Percentiles rank a stretch among this genome's conserved stretches.
These are phyloP conservation scores for Rostratula benghalensis DNA, from an alignment of 2,113 vertebrate genomes.

Conservation along the genomic window DNA sequence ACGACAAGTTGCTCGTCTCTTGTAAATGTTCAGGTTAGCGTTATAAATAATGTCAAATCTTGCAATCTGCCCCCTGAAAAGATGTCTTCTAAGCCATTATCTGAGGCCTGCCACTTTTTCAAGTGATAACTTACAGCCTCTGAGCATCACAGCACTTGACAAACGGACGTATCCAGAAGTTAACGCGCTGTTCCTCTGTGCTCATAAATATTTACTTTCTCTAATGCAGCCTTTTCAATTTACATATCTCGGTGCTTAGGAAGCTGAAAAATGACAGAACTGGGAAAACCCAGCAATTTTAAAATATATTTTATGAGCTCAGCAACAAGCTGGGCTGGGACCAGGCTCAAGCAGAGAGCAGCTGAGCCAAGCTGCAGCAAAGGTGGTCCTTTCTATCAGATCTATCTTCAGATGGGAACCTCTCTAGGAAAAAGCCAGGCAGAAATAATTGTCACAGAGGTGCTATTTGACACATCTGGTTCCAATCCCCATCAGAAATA, in stretches of 20 bases:
- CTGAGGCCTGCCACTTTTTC: background rate
- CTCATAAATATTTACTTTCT: constrained; percentile 59
- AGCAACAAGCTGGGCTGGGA: constrained; percentile 24
- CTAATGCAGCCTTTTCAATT: constrained; percentile 34
- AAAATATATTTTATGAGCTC: constrained; percentile 42
- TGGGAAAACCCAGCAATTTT: constrained; percentile 25
- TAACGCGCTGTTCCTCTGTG: background rate
- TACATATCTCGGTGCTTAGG: background rate
- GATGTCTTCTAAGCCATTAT: background rate
- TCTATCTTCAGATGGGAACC: constrained; percentile 16
- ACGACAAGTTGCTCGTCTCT: background rate
- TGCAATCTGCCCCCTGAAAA: background rate
- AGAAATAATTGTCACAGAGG: background rate
- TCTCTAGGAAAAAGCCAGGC: background rate
- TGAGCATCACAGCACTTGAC: background rate
- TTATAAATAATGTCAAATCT: background rate
- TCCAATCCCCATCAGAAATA: constrained; percentile 37
- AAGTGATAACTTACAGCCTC: constrained; percentile 4
- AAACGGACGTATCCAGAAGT: background rate
- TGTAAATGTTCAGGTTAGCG: background rate
- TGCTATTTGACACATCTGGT: constrained; percentile 5
- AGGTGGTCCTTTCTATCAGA: constrained; percentile 24
- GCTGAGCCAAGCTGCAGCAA: background rate
- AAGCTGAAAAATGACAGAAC: constrained; percentile 24
- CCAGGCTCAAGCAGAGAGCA: background rate